phyloP scores from a whole-genome alignment of 53 echinoderm and acorn worm species.

The Luidia sarsii region DNA sequence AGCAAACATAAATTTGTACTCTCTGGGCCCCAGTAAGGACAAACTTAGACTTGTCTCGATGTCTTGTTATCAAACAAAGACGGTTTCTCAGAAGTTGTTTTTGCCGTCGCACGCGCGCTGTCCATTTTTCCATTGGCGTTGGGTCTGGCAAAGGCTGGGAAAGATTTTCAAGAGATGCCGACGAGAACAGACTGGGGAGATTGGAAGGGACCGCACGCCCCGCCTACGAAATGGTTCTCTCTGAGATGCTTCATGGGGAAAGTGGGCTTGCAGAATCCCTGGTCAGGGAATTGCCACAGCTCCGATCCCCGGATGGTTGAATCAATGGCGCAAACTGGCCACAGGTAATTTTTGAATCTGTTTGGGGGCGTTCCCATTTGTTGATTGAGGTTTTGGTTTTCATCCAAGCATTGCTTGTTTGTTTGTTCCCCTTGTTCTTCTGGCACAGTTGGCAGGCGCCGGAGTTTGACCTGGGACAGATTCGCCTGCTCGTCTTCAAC shows the following conservation, averaged over 20 bases:
- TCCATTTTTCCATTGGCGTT: too few relatives aligned
- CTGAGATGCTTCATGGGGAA: slow-evolving; percentile 13
- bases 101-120: too few relatives aligned
- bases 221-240: slow-evolving; percentile 24
- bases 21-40: too few relatives aligned
- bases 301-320: not conserved
- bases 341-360: slow-evolving; percentile 15
- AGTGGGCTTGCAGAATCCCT: not conserved
- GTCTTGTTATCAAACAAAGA: slow-evolving; percentile 16
- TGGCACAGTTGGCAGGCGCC: slow-evolving; percentile 85
- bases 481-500: slow-evolving; percentile 79
- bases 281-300: not conserved
- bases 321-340: slow-evolving; percentile 22
- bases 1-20: too few relatives aligned
- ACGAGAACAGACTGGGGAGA: not conserved
- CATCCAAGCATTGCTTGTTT: not conserved
- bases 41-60: too few relatives aligned
- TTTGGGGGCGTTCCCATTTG: not conserved
- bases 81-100: too few relatives aligned
- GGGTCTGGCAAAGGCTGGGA: too few relatives aligned
- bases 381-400: not conserved
- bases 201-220: not conserved
- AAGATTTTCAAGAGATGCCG: not conserved
- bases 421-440: too few relatives aligned
- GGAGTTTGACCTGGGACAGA: slow-evolving; percentile 80